phyloP scores from a whole-genome alignment of 2,888 invertebrate genomes.

The Keiferia lycopersicella region DNA sequence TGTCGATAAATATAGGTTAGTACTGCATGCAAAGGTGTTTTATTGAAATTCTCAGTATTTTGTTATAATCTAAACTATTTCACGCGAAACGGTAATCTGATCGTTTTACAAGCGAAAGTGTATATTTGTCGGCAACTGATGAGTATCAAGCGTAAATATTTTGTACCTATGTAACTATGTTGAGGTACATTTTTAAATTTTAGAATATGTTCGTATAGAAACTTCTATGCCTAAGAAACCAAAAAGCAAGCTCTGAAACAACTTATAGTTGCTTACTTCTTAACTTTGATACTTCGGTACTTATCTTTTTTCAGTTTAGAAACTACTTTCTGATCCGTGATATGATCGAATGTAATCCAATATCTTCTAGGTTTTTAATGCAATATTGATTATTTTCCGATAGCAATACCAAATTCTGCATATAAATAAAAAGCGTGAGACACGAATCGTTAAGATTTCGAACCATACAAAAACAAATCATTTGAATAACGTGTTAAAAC shows the following conservation, averaged over 20 bases:
- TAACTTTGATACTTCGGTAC: no score
- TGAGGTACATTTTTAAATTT: not conserved
- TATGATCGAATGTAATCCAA: not conserved
- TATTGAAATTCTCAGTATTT: conserved; percentile 19
- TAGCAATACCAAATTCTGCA: no score
- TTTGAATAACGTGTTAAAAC: conserved; percentile 19
- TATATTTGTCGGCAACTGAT: conserved; percentile 8
- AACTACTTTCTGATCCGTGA: no score
- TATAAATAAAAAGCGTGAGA: not conserved
- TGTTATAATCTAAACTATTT: conserved; percentile 15
- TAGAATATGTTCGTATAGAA: no score
- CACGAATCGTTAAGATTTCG: conserved; percentile 6
- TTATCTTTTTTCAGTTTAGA: not conserved
- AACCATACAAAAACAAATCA: not conserved
- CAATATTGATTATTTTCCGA: not conserved
- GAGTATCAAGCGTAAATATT: not conserved
- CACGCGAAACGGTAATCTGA: conserved; percentile 10
- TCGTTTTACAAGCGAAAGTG: not conserved
- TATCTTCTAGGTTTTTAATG: not conserved
- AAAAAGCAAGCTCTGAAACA: no score
- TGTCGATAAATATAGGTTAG: conserved; percentile 20
- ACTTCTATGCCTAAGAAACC: no score
- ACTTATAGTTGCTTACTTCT: no score
- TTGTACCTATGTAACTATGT: not conserved
- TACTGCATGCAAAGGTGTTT: conserved; percentile 21